Percentiles rank a stretch among this genome's conserved stretches.
Evolutionary conservation across 2,797 vertebrate genomes (phyloP).

Genomic region (Silurus lanzhouensis): DNA sequence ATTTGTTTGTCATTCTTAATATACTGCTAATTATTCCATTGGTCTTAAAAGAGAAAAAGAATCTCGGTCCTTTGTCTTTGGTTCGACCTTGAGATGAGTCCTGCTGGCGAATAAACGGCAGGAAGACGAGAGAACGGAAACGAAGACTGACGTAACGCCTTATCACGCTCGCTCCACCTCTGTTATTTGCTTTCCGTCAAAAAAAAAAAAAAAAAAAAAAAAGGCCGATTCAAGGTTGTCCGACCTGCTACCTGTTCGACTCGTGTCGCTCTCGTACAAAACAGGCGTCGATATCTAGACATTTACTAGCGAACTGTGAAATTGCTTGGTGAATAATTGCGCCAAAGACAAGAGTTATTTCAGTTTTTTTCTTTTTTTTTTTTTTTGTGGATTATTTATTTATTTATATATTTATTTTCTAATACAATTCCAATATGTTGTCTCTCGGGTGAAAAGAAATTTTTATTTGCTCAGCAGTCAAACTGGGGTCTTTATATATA

Average conservation of each 20-base stretch:
- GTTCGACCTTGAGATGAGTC: constrained; percentile 7
- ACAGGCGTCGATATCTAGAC: neutral
- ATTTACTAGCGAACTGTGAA: constrained; percentile 8
- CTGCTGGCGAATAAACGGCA: constrained; percentile 25
- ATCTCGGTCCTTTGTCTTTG: constrained; percentile 1
- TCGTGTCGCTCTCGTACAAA: neutral
- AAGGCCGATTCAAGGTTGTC: neutral
- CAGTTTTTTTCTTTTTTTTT: neutral
- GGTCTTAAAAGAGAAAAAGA: too few relatives aligned
- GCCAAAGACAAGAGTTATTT: neutral
- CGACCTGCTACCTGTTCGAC: constrained; percentile 23
- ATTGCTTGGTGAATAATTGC: constrained; percentile 10
- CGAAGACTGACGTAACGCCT: neutral
- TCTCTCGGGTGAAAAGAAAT: neutral
- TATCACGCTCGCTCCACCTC: constrained; percentile 28
- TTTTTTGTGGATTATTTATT: neutral
- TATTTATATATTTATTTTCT: neutral
- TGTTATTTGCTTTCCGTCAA: constrained; percentile 19
- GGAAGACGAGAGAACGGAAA: constrained; percentile 4
- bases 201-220: neutral
- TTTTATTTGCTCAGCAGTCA: neutral
- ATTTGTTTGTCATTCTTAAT: neutral
- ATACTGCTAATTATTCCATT: constrained; percentile 13
- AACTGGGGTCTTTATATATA: neutral
- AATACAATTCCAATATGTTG: too few relatives aligned